Conservation (phyloP, 2,113 vertebrate genomes). For the Labeo rohita region DNA sequence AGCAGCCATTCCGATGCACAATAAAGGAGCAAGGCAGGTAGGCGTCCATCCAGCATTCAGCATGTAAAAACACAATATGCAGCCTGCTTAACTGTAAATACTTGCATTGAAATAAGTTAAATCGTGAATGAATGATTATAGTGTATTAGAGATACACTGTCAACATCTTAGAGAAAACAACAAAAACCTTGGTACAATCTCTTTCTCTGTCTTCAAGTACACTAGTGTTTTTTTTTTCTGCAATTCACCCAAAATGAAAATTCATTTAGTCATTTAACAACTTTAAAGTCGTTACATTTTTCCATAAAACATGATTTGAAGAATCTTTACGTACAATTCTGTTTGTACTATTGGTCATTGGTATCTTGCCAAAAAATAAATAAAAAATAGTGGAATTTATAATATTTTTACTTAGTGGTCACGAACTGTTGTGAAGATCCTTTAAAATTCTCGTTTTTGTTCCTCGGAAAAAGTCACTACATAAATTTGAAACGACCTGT, state of each 20-base stretch:
- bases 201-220: constrained; percentile 17
- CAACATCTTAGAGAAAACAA: neutral
- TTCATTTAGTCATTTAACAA: neutral
- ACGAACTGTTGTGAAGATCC: neutral
- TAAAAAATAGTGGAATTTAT: neutral
- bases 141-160: constrained; percentile 22
- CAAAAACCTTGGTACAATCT: constrained; percentile 13
- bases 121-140: constrained; percentile 8
- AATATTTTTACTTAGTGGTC: neutral
- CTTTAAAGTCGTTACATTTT: neutral
- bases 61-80: constrained; percentile 48
- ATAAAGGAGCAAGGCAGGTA: constrained; percentile 53
- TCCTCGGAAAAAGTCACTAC: neutral
- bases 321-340: neutral
- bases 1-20: constrained; percentile 50
- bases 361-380: neutral
- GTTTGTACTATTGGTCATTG: neutral
- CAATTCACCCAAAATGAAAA: neutral
- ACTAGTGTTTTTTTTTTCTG: neutral
- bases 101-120: constrained; percentile 51
- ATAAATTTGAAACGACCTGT: neutral
- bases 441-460: neutral
- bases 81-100: constrained; percentile 44
- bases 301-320: neutral
- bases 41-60: constrained; percentile 52